Conservation (phyloP, 2,113 vertebrate genomes). For the Microtus oregoni region DNA sequence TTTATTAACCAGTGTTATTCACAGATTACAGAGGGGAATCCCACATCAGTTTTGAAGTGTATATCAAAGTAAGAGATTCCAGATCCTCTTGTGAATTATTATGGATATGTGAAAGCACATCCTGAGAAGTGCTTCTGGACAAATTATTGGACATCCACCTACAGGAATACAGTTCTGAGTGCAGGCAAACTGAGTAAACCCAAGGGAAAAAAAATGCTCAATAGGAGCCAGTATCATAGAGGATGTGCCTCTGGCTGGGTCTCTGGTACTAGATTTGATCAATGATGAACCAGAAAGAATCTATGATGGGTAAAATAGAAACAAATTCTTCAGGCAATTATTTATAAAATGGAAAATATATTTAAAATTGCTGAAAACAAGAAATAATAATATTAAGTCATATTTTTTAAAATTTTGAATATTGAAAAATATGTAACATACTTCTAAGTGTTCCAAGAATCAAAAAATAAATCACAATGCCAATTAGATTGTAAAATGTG, state of each 20-base stretch:
- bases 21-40: no score
- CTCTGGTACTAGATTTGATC: not conserved
- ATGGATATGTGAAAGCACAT: not conserved
- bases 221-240: not conserved
- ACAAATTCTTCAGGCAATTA: not conserved
- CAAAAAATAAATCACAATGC: not conserved
- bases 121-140: accelerated
- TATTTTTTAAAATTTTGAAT: not conserved
- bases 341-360: not conserved
- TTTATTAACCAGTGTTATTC: no score
- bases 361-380: not conserved
- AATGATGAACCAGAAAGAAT: not conserved
- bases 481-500: slow-evolving; percentile 31
- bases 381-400: not conserved
- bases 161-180: not conserved
- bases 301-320: not conserved
- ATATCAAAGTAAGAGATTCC: not conserved
- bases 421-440: not conserved
- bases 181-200: not conserved
- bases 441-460: not conserved
- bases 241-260: not conserved
- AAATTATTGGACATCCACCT: not conserved
- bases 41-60: not conserved
- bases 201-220: not conserved
- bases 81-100: not conserved